phyloP scores from a whole-genome alignment of 2,797 vertebrate species.

The Sylvia borin region DNA sequence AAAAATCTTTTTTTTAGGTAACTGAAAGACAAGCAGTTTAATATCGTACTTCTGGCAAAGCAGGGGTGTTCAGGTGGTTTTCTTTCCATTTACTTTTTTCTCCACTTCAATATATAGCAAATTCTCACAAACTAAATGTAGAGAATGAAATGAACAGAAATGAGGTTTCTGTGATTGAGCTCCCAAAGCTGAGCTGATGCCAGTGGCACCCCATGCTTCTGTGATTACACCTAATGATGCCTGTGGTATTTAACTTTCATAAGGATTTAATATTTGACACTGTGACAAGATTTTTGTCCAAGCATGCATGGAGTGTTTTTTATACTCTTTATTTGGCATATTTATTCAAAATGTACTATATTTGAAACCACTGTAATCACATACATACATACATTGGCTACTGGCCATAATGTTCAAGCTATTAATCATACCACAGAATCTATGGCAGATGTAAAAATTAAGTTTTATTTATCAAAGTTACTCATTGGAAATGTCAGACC shows the following conservation, averaged over 20 bases:
- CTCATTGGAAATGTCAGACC: slow-evolving; percentile 51
- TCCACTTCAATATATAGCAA: background rate
- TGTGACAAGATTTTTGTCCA: slow-evolving; percentile 39
- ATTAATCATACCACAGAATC: slow-evolving; percentile 51
- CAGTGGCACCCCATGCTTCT: background rate
- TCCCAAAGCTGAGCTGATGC: background rate
- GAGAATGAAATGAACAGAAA: background rate
- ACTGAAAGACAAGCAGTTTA: background rate
- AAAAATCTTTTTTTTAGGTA: background rate
- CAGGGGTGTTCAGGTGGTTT: background rate
- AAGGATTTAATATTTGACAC: slow-evolving; percentile 64
- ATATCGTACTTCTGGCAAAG: background rate
- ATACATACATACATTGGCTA: slow-evolving; percentile 54
- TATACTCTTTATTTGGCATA: slow-evolving; percentile 32
- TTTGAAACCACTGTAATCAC: slow-evolving; percentile 64
- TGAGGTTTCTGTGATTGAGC: background rate
- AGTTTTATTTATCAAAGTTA: slow-evolving; percentile 65
- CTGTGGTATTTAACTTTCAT: slow-evolving; percentile 46
- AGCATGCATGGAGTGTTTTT: slow-evolving; percentile 27
- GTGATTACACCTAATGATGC: background rate
- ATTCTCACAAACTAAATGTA: background rate
- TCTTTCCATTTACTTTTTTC: background rate
- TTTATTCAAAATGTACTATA: slow-evolving; percentile 54
- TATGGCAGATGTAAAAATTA: slow-evolving; percentile 67
- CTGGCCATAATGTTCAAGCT: slow-evolving; percentile 34